Conservation (phyloP, 2,113 vertebrate species). For the Poicephalus meyeri region DNA sequence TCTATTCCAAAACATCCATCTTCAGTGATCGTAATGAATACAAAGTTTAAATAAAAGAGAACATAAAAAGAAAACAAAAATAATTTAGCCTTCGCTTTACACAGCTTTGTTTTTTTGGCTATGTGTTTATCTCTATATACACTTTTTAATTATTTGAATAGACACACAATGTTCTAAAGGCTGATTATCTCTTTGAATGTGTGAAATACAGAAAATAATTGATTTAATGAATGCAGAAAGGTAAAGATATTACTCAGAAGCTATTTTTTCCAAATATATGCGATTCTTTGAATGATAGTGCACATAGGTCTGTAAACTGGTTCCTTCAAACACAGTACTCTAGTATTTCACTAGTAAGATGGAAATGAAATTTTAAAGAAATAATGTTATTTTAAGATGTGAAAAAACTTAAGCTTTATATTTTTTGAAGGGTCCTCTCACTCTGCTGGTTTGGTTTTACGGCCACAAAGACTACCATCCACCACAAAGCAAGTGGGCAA, state of each 20-base stretch:
- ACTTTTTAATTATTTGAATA: neutral
- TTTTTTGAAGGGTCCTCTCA: neutral
- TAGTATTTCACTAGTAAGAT: neutral
- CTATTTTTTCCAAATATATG: neutral
- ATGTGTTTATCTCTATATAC: neutral
- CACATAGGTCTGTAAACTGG: neutral
- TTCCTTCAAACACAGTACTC: neutral
- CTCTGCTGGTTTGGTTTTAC: neutral
- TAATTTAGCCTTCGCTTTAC: neutral
- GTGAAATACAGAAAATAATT: neutral
- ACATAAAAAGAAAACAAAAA: neutral
- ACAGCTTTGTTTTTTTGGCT: neutral
- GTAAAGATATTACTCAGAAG: neutral
- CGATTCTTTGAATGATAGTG: neutral
- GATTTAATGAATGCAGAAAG: neutral
- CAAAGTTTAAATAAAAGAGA: conserved; percentile 20
- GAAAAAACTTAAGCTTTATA: neutral
- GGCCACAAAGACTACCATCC: neutral
- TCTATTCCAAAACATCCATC: conserved; percentile 1
- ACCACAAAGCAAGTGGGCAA: neutral
- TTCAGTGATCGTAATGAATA: neutral
- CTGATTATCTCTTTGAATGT: neutral
- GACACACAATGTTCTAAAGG: neutral
- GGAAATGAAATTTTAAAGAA: neutral
- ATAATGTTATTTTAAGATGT: neutral